Evolutionary conservation across 2,113 vertebrate species (phyloP).

Genomic region (Triplophysa siluroides): DNA sequence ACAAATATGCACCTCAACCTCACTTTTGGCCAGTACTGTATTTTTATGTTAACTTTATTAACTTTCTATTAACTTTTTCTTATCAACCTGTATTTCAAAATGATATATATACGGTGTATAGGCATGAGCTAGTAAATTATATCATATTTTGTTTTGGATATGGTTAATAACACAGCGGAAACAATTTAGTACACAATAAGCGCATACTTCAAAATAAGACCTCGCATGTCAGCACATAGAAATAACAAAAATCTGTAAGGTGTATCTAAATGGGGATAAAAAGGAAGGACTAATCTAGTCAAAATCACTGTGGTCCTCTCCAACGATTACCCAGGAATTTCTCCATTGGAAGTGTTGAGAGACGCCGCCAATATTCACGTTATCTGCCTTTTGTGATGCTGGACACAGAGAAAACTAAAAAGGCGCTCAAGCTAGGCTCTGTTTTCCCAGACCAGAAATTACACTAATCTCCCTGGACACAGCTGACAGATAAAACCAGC

Average conservation of each 20-base stretch:
- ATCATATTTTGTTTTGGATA: neutral
- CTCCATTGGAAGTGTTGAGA: slow-evolving; percentile 84
- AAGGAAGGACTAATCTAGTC: slow-evolving; percentile 58
- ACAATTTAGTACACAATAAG: neutral
- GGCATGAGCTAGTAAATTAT: neutral
- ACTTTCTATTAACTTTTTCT: neutral
- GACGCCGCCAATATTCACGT: slow-evolving; percentile 80
- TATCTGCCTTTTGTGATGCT: slow-evolving; percentile 81
- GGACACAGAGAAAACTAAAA: slow-evolving; percentile 67
- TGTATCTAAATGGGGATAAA: slow-evolving; percentile 48
- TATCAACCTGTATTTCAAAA: neutral
- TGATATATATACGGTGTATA: neutral
- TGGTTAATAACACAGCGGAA: neutral
- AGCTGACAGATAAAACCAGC: slow-evolving; percentile 76
- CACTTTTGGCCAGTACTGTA: too few relatives aligned
- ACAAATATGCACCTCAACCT: too few relatives aligned
- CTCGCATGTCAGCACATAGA: slow-evolving; percentile 54
- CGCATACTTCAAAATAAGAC: slow-evolving; percentile 22
- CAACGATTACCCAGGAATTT: slow-evolving; percentile 86
- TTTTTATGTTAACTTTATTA: too few relatives aligned
- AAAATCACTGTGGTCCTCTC: slow-evolving; percentile 65
- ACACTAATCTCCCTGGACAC: slow-evolving; percentile 75
- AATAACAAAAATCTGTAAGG: slow-evolving; percentile 51
- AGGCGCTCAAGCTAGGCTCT: slow-evolving; percentile 47
- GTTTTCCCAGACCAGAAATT: slow-evolving; percentile 71